Conservation (phyloP, 2,113 vertebrate genomes). For the Upupa epops region DNA sequence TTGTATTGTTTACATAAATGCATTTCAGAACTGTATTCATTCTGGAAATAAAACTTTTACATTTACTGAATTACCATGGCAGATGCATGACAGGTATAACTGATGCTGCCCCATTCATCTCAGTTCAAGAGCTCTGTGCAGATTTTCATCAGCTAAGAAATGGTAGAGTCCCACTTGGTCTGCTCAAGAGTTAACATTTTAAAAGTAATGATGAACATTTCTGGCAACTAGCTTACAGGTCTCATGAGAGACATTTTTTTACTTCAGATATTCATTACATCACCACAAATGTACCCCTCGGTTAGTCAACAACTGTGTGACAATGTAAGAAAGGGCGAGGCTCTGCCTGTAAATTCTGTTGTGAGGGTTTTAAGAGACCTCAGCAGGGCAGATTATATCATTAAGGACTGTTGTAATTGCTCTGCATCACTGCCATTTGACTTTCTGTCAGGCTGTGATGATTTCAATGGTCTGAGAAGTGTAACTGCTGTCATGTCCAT, state of each 20-base stretch:
- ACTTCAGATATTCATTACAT: constrained; percentile 19
- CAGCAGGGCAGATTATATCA: not conserved
- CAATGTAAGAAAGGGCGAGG: not conserved
- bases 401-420: not conserved
- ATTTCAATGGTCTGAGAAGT: not conserved
- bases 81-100: not conserved
- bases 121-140: not conserved
- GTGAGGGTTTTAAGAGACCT: not conserved
- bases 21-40: not conserved
- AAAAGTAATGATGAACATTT: not conserved
- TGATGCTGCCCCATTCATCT: not conserved
- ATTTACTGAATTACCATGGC: not conserved
- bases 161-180: not conserved
- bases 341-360: not conserved
- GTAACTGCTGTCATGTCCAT: not conserved
- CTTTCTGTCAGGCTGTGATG: not conserved
- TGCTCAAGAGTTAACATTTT: not conserved
- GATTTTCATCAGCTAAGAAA: not conserved
- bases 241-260: not conserved
- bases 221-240: not conserved
- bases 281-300: not conserved
- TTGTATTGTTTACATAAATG: no score
- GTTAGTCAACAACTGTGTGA: not conserved
- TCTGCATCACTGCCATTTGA: not conserved
- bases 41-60: not conserved